Evolutionary conservation across 2,888 invertebrate species (phyloP), one percentile per base, ranked within the genome.

Genomic region (Linyphia triangularis): DNA sequence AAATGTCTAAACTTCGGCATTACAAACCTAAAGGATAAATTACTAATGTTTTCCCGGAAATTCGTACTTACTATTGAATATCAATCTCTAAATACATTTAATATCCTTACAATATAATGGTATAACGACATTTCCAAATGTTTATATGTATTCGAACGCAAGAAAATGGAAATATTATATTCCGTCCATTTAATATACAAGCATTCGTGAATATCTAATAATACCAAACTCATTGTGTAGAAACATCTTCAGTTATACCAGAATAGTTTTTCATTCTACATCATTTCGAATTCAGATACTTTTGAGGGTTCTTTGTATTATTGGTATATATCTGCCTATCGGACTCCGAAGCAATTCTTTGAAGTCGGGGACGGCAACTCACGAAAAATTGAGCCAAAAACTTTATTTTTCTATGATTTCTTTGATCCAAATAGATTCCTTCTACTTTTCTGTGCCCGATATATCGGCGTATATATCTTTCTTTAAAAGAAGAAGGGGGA

Each of bases 401-500:
- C 73, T 75, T 51, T 51, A 51, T 51, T 51, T 16, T 78, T 67
- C 40, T 59, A 72, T 33, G 72, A 82, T 82, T 82, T 72, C 82
- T 82, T 72, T 82, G 82, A 82, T 63, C 72, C 59, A 40, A 82
- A 72, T 72, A 61, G 33, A 67, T 24, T 37, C 43, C 40, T 28
- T 67, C 19, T 19, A 40, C 61, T 61, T 72, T 81, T 24, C 26
- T 78, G 24, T 72, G 61, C 19, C 40, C 63, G 70, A 43, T 43
- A 40, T 72, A 72, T 61, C 72, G 37, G 69, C 72, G 61, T 82
- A 61, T 82, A 59, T 63, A 82, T 82, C 59, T 67, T 67, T 73
- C 30, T 57, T 0, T 33, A 61, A 26, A 72, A 72, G 33, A 69
- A 33, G 9, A 33, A 33, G 33, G 33, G 33, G 33, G 33, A 33